These are phyloP conservation scores for Vanessa cardui DNA, from an alignment of 2,888 invertebrate species.

Conservation along the genomic window DNA sequence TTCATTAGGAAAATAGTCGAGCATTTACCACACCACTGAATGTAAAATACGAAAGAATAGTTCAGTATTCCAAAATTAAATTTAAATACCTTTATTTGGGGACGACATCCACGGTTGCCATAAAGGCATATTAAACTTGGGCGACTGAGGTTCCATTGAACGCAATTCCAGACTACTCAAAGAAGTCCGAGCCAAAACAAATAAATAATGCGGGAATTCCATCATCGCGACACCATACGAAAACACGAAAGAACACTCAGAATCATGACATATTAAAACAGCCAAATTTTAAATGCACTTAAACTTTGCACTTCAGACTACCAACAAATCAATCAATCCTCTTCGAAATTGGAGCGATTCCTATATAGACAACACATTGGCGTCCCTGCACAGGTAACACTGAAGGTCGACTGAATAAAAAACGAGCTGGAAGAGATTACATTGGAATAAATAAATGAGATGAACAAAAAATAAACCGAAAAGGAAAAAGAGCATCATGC, in stretches of 20 bases:
- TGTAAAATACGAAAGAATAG: too few species aligned
- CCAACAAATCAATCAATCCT: conserved; percentile 28
- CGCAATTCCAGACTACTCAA: conserved; percentile 60
- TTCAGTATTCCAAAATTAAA: neutral
- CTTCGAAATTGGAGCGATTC: conserved; percentile 52
- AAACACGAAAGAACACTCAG: conserved; percentile 32
- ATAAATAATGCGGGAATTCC: conserved; percentile 76
- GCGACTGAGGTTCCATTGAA: conserved; percentile 79
- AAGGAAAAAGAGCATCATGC: conserved; percentile 80
- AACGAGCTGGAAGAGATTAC: conserved; percentile 83
- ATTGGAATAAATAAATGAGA: conserved; percentile 84
- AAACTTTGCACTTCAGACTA: conserved; percentile 11
- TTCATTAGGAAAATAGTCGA: too few species aligned
- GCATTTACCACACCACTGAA: too few species aligned
- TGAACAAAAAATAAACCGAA: conserved; percentile 81
- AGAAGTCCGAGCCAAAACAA: conserved; percentile 71
- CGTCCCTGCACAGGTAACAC: conserved; percentile 81
- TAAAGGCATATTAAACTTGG: conserved; percentile 76
- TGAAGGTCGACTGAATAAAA: conserved; percentile 83
- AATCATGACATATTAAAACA: conserved; percentile 30
- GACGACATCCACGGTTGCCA: conserved; percentile 79
- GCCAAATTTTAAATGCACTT: neutral
- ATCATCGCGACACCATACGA: conserved; percentile 63
- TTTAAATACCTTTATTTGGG: conserved; percentile 65
- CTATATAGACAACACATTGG: conserved; percentile 61